These are phyloP conservation scores for Apoderus coryli DNA, from an alignment of 2,888 invertebrate species.

Conservation along the genomic window DNA sequence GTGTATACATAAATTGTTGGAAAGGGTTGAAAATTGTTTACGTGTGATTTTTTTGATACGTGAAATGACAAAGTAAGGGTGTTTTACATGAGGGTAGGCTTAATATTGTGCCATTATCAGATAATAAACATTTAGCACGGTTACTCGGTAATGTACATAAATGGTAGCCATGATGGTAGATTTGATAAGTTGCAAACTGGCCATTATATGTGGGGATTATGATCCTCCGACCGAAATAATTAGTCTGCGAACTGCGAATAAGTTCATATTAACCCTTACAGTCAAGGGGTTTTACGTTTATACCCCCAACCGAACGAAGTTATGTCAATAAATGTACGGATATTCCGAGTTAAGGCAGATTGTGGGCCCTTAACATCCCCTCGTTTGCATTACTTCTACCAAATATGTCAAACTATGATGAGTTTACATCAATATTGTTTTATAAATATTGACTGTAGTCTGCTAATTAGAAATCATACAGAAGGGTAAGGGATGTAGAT, in stretches of 20 bases:
- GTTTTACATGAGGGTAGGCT: too few species aligned
- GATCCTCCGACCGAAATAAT: constrained; percentile 36
- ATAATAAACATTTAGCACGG: too few species aligned
- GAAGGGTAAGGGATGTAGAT: too few species aligned
- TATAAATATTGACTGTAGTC: constrained; percentile 10
- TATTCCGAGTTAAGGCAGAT: constrained; percentile 34
- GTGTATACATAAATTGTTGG: too few species aligned
- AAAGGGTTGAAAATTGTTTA: too few species aligned
- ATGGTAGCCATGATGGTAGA: constrained; percentile 34
- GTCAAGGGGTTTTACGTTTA: constrained; percentile 24
- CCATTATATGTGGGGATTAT: constrained; percentile 36
- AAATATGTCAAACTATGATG: constrained; percentile 19
- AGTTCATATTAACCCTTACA: constrained; percentile 35
- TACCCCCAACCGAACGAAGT: constrained; percentile 23
- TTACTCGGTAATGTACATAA: too few species aligned
- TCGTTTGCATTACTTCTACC: constrained; percentile 22
- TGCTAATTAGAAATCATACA: too few species aligned
- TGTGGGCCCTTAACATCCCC: constrained; percentile 25
- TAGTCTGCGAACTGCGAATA: constrained; percentile 33
- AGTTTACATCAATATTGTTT: constrained; percentile 13
- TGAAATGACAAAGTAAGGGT: too few species aligned
- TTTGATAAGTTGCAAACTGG: constrained; percentile 34
- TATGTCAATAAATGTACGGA: constrained; percentile 34
- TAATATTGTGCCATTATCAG: too few species aligned
- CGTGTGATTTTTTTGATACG: too few species aligned